Percentiles rank a stretch among this genome's conserved stretches.
Evolutionary conservation across 1,140 invertebrate genomes (phyloP).

Genomic region (Drosophila mayri): DNA sequence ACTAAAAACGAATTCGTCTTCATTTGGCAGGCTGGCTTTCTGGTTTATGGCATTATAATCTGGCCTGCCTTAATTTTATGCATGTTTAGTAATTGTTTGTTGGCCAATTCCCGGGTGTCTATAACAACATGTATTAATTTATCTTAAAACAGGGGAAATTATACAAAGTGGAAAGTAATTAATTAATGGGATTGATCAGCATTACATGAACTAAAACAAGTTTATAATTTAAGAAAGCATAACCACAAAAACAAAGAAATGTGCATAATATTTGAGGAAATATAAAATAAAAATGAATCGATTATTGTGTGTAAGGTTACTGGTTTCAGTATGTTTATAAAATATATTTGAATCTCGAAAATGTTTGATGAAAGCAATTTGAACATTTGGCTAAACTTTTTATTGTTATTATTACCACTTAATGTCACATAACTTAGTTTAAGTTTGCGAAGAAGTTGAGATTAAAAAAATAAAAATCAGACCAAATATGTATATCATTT

Average conservation of each 20-base stretch:
- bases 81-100: slow-evolving; percentile 32
- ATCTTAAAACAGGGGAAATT: slow-evolving; percentile 2
- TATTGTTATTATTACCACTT: not conserved
- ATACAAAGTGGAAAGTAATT: slow-evolving; percentile 3
- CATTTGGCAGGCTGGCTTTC: not conserved
- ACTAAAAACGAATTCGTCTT: slow-evolving; percentile 34
- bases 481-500: too few species aligned
- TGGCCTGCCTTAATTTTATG: slow-evolving; percentile 21
- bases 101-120: slow-evolving; percentile 12
- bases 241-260: not conserved
- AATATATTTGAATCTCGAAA: not conserved
- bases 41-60: slow-evolving; percentile 21
- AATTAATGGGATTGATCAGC: not conserved
- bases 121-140: not conserved
- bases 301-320: not conserved
- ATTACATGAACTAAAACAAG: slow-evolving; percentile 6
- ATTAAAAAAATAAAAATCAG: not conserved
- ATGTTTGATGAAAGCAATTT: not conserved
- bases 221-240: slow-evolving; percentile 7
- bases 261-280: not conserved
- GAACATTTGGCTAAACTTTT: not conserved
- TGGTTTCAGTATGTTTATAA: not conserved
- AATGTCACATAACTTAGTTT: not conserved
- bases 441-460: not conserved
- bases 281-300: not conserved